These are phyloP conservation scores for Taurulus bubalis DNA, from an alignment of 2,113 vertebrate genomes.

Conservation along the genomic window DNA sequence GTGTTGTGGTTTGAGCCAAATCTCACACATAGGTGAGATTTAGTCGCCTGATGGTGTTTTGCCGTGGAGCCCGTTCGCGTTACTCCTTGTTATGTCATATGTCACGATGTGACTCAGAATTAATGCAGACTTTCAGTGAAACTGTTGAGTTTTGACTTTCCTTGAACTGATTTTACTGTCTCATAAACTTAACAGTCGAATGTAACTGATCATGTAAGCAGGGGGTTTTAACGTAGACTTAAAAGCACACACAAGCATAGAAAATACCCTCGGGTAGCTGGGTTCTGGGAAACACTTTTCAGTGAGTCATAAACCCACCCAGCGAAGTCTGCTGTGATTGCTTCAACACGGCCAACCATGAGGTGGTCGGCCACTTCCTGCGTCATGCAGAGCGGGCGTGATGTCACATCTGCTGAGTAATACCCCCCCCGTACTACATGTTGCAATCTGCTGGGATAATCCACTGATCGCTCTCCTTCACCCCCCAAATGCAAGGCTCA, in stretches of 20 bases:
- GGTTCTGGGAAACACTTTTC: slow-evolving; percentile 69
- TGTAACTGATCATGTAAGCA: slow-evolving; percentile 54
- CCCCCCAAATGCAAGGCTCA: slow-evolving; percentile 11
- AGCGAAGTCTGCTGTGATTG: slow-evolving; percentile 58
- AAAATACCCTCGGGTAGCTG: slow-evolving; percentile 43
- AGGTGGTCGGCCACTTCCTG: slow-evolving; percentile 73
- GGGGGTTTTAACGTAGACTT: slow-evolving; percentile 50
- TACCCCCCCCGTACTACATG: slow-evolving; percentile 24
- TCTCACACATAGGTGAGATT: too few species aligned
- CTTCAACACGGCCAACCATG: slow-evolving; percentile 49
- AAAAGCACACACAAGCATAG: slow-evolving; percentile 56
- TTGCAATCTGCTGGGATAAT: slow-evolving; percentile 47
- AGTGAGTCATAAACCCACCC: slow-evolving; percentile 63
- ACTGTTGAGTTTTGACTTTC: slow-evolving; percentile 31
- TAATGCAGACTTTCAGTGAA: slow-evolving; percentile 30
- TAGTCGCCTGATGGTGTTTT: too few species aligned
- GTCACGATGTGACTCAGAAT: slow-evolving; percentile 52
- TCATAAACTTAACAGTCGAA: slow-evolving; percentile 61
- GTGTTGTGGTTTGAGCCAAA: too few species aligned
- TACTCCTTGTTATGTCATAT: slow-evolving; percentile 62
- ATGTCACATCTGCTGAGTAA: slow-evolving; percentile 71
- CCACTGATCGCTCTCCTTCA: slow-evolving; percentile 24
- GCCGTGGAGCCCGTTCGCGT: too few species aligned
- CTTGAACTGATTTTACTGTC: slow-evolving; percentile 49
- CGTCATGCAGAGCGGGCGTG: slow-evolving; percentile 56